Base-by-base conservation (phyloP, 2,113 vertebrate species). In the Lipophrys pholis region DNA sequence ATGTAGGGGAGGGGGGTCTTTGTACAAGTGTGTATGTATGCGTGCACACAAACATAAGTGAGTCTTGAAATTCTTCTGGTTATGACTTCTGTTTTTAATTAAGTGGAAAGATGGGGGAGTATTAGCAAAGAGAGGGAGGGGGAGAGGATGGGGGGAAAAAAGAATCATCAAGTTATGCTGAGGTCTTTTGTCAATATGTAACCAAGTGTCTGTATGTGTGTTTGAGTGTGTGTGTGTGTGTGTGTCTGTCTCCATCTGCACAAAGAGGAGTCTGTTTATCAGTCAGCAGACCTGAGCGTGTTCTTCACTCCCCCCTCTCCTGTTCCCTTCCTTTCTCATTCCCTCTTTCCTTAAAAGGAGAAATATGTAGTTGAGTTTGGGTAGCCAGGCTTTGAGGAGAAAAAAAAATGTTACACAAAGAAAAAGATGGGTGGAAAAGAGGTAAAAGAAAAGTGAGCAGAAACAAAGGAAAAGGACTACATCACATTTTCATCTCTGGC, bases 181-280 rank as follows among this genome's bases (percentile, higher is more conserved):
- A 70, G 64, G 57, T 83, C 73, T 73, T 75, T 75, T 59, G 84
- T 92, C 84, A 91, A 90, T 91, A 82, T 89, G 82, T 89, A 87
- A 88, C 84, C 15, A 66, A 61, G 73, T 74, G 76, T 79, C 54
- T 82, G 70, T 48, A 16, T 64, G 63, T 50, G 40, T 50, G 64
- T 63, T 46, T 69, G 60, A 39, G 55, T 51, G 73, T 74, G 76
- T 79, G 51, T 82, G 70, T 48, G 21, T 64, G 58, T 63, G 51
- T 53, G 45, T 11, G 73, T 9, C 38, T 30, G 45, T 54, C 17
- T 53, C 54, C 40, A 3, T 69, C 59, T 61, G 64, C 73, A 92
- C 90, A 92, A 91, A 91, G 88, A 85, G 69, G 74, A 86, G 83
- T 86, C 87, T 91, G 90, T 90, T 89, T 86, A 84, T 90, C 80